A percentile compares a stretch with the other conserved stretches of the same genome.
These are phyloP conservation scores for Alentia gelatinosa DNA, from an alignment of 2,888 invertebrate genomes.

Conservation along the genomic window DNA sequence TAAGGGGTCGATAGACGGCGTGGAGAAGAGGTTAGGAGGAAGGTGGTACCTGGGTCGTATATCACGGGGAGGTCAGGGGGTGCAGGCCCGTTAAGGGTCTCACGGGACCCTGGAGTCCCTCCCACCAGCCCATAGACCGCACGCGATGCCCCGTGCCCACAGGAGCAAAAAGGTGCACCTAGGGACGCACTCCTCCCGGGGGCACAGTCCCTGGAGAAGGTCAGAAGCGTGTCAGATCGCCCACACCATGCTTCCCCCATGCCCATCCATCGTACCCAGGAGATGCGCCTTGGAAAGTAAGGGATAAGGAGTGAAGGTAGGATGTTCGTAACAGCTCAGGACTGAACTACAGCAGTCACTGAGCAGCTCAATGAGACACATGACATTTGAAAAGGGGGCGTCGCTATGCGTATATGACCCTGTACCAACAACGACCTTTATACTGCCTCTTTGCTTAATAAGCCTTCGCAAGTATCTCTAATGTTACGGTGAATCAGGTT, in stretches of 20 bases:
- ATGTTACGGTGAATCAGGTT: no score
- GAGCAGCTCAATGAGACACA: no score
- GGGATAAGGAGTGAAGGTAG: no score
- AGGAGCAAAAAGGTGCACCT: not conserved
- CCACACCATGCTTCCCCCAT: not conserved
- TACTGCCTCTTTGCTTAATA: no score
- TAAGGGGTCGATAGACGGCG: not conserved
- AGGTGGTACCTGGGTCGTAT: not conserved
- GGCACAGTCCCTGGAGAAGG: not conserved
- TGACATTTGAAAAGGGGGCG: no score
- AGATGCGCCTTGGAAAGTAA: no score
- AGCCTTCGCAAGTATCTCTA: no score
- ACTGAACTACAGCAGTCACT: no score
- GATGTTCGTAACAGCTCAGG: no score
- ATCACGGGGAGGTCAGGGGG: not conserved
- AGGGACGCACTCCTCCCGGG: not conserved
- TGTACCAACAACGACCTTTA: no score
- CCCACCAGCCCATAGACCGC: not conserved
- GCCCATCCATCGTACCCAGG: no score
- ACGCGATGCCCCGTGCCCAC: not conserved
- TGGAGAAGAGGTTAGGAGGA: not conserved
- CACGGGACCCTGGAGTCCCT: not conserved
- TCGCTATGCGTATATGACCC: no score
- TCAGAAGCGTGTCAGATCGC: not conserved
- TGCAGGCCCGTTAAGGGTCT: not conserved